Percentiles rank a stretch among this genome's conserved stretches.
Evolutionary conservation across 2,888 invertebrate genomes (phyloP).

Genomic region (Tridacna crocea): DNA sequence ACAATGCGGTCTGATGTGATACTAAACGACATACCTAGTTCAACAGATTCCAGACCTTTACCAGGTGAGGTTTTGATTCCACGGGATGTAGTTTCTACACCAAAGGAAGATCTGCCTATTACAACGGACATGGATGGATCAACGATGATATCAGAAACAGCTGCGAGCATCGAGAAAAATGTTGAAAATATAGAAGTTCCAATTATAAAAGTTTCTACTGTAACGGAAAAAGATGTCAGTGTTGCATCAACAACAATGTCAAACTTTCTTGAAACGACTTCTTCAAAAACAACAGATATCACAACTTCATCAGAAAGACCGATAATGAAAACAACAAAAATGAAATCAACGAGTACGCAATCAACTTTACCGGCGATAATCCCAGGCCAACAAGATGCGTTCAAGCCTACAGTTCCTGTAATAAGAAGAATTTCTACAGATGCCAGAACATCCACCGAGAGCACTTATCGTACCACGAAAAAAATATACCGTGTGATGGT

Average conservation of each 20-base stretch:
- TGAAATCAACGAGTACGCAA: neutral
- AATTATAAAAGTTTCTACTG: neutral
- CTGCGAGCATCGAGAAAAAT: no score
- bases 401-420: neutral
- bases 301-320: neutral
- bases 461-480: neutral
- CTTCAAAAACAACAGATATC: neutral
- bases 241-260: neutral
- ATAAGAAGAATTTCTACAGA: neutral
- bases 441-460: neutral
- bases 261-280: neutral
- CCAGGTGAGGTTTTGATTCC: no score
- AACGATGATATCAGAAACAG: no score
- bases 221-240: neutral
- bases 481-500: neutral
- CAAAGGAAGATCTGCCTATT: no score
- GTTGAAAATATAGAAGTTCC: neutral
- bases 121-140: no score
- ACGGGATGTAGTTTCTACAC: no score
- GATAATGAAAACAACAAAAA: neutral
- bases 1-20: no score
- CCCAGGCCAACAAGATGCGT: neutral
- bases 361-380: neutral
- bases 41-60: no score
- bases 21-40: no score